Evolutionary conservation across 2,888 invertebrate species (phyloP), one percentile per base, ranked within the genome.

Genomic region (Anodontia alba): DNA sequence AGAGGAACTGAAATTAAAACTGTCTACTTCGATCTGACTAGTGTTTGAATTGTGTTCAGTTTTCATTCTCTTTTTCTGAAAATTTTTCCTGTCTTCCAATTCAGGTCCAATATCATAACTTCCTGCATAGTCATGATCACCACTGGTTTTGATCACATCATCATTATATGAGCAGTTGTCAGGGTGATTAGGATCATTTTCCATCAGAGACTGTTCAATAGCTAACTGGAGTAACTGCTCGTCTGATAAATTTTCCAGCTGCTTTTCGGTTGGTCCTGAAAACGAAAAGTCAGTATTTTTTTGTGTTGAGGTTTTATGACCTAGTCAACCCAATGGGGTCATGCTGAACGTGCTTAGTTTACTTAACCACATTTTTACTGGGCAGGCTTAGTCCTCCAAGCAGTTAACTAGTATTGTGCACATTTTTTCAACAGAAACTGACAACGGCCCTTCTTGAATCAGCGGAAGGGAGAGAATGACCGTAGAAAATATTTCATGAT

Each of bases 171-270:
- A 36, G 74, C 54, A 49, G 81, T 81, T 78, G 49, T 49, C 69
- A 66, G 77, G 71, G 71, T 74, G 62, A 73, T 76, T 31, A 2
- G 74, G 17, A 46, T 82, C 69, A 3, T 81, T 46, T 12, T 88
- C 87, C 77, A 82, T 82, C 51, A 91, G 80, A 77, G 90, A 90
- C 66, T 87, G 84, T 62, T 86, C 81, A 69, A 90, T 89, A 15
- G 91, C 91, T 33, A 89, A 67, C 57, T 87, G 83, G 17, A 91
- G 76, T 78, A 84, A 82, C 80, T 91, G 88, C 12, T 91, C 91
- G 42, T 89, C 89, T 0, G 90, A 82, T 88, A 91, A 78, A 8
- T 78, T 79, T 23, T 81, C 62, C 17, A 82, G 15, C 17, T 79
- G 57, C 31, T 76, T 78, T 10, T 7, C n/a, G 26, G 8, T 54